phyloP scores from a whole-genome alignment of 2,113 vertebrate species.

The Heptranchias perlo region DNA sequence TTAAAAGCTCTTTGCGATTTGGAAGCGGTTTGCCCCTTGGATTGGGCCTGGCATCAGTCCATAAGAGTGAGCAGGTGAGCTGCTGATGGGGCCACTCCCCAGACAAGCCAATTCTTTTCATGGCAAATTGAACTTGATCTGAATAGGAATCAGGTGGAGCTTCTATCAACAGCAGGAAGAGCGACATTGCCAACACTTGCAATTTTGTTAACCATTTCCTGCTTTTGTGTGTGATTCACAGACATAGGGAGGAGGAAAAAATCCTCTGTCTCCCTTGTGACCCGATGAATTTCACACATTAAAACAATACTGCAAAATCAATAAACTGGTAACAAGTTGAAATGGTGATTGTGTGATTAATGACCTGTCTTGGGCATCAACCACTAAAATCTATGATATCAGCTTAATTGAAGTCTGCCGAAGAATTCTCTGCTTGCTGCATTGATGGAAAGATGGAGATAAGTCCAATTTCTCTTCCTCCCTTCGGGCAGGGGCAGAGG shows the following conservation, averaged over 20 bases:
- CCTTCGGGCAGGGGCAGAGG: no score
- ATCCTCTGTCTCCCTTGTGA: not conserved
- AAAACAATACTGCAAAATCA: no score
- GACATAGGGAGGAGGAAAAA: not conserved
- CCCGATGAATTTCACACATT: not conserved
- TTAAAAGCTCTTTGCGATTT: not conserved
- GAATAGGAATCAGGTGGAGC: not conserved
- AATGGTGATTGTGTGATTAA: no score
- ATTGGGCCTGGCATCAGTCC: not conserved
- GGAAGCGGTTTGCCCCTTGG: not conserved
- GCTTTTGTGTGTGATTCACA: not conserved
- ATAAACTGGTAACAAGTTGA: no score
- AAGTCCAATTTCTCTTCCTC: no score
- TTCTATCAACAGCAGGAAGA: no score
- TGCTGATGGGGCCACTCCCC: not conserved
- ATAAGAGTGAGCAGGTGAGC: not conserved
- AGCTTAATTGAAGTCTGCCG: no score
- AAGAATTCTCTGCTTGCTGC: no score
- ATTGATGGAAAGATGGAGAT: no score
- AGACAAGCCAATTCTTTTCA: not conserved
- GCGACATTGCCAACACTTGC: not conserved
- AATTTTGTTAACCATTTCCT: not conserved
- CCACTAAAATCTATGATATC: no score
- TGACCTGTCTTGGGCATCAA: no score
- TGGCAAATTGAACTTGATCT: not conserved